Base-by-base conservation (phyloP, 1,140 invertebrate genomes). In the Habropoda laboriosa region DNA sequence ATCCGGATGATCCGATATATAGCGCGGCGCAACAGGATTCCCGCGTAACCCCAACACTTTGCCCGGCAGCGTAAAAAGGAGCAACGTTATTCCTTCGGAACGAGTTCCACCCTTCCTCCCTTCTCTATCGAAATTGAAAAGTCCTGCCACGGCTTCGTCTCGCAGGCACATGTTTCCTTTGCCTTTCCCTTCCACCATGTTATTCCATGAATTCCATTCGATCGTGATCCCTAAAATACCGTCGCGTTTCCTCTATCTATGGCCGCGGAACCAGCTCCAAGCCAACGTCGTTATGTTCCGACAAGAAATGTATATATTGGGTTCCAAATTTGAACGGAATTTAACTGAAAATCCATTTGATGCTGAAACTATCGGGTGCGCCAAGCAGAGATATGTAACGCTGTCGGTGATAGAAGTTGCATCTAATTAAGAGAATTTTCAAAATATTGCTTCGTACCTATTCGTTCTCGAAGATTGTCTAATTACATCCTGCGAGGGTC, bases 1-100 rank as follows among this genome's bases (percentile, higher is more conserved):
- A 71, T 78, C 75, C 75, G 75, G 75, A 78, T 78, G 66, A 78
- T 78, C 75, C 75, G 75, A 78, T 71, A 78, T 78, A 78, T 47
- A 78, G 21, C 42, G 12, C 18, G n/a, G 53, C 42, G 75, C 75
- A 78, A 78, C 75, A 78, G 75, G 66, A 79, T 73, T 42, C n/a
- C 35, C 38, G n/a, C 58, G 68, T 79, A 79, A 45, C 58, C 42
- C 57, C 68, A 73, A 79, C 76, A 63, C 47, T 73, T 51, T 45
- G n/a, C 57, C 45, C 18, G 45, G 45, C 30, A 51, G 30, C 35
- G 64, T 79, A 47, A 63, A 79, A 79, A 53, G 57, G 61, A 63
- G 68, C 76, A 45, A 60, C 68, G 76, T 79, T 73, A 72, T 72
- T 79, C 57, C 47, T 53, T 32, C 21, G 47, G 16, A 73, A 79